Base-by-base conservation (phyloP, 37 sponge, comb jelly and placozoan genomes). In the Beroe forskalii region DNA sequence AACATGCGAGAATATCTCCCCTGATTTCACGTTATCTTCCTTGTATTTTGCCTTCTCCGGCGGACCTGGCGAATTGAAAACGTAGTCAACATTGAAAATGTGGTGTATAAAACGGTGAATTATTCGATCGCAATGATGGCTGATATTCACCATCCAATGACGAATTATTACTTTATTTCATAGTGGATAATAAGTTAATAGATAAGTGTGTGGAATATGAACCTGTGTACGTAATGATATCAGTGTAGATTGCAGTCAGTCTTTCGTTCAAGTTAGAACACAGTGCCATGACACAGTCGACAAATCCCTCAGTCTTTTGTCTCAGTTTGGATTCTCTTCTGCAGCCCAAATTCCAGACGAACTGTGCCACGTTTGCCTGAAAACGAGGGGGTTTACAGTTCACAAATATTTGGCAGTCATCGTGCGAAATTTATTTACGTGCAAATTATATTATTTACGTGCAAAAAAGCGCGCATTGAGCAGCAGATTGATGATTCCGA, bases 141-240 rank as follows among this genome's bases (percentile, higher is more conserved):
- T n/a, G n/a, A n/a, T n/a, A n/a, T n/a, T n/a, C n/a, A n/a, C n/a
- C n/a, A n/a, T n/a, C n/a, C n/a, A n/a, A n/a, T n/a, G n/a, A n/a
- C n/a, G n/a, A n/a, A n/a, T n/a, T n/a, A n/a, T n/a, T n/a, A n/a
- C n/a, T n/a, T n/a, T n/a, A n/a, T n/a, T n/a, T n/a, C n/a, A n/a
- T n/a, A n/a, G n/a, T n/a, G n/a, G n/a, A n/a, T n/a, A n/a, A n/a
- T n/a, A n/a, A n/a, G n/a, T n/a, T n/a, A n/a, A n/a, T n/a, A n/a
- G n/a, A n/a, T n/a, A n/a, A n/a, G n/a, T n/a, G n/a, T n/a, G n/a
- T n/a, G n/a, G n/a, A n/a, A n/a, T n/a, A 48, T 48, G 12, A 17
- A 80, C 86, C 86, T 23, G 86, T 44, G 55, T 80, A 80, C 2
- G 86, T 44, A 48, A 80, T 27, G n/a, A 80, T 80, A 24, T 80